Evolutionary conservation across 1,140 invertebrate species (phyloP), one percentile per base, ranked within the genome.

Genomic region (Augochlora pura): DNA sequence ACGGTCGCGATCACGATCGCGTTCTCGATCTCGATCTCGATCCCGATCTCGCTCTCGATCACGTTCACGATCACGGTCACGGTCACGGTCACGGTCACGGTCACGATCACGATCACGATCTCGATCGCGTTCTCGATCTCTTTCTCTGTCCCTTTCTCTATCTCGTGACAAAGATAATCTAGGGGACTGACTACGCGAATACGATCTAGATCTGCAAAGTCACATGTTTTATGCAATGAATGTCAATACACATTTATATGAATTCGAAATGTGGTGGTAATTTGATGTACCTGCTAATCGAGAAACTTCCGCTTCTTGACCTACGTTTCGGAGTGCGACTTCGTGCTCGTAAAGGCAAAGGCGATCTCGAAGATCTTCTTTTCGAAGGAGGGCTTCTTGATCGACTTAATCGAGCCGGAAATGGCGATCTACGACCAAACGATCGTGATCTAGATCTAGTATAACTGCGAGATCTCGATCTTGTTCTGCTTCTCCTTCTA

Each of bases 221-320:
- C 2, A 12, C 14, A 25, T 32, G 21, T 63, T 42, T 38, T 16
- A 65, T n/a, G 42, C 7, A 2, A 25, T 23, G 2, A 54, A 39
- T 12, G n/a, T 27, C 1, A 63, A 57, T 8, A 18, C 62, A 67
- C 2, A 23, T 16, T 27, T 42, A 42, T 2, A 57, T 49, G 25
- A 32, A 32, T 16, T n/a, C 42, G 2, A 83, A 83, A 60, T 68
- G 21, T 54, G 0, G 4, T 2, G 18, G 66, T 73, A 73, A 10
- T 74, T 49, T n/a, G n/a, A 76, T 86, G 83, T 89, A 94, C 94
- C 94, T 93, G 91, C 94, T 94, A 3, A 94, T 93, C 23, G 94
- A 94, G 60, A 93, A 93, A 70, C 92, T 92, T 14, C 93, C 90
- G 49, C 93, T 93, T 64, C 92, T 89, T 12, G 92, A 92, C 83